A percentile compares a stretch with the other conserved stretches of the same genome.
phyloP scores from a whole-genome alignment of 2,113 vertebrate genomes.

The Macrotus californicus region DNA sequence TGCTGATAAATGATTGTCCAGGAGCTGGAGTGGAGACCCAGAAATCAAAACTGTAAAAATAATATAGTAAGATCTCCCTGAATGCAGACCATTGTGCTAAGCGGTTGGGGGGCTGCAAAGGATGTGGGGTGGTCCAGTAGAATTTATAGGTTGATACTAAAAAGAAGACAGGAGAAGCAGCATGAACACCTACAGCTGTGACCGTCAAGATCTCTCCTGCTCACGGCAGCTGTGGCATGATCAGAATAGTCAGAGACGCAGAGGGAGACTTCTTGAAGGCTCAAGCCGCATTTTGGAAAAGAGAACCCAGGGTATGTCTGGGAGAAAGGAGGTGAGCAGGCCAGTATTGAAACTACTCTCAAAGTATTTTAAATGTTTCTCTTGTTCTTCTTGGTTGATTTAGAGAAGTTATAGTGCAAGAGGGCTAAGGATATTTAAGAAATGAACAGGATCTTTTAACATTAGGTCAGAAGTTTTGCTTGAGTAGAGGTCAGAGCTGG shows the following conservation, averaged over 20 bases:
- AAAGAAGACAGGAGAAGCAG: background rate
- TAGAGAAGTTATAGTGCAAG: background rate
- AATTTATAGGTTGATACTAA: background rate
- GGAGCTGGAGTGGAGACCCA: background rate
- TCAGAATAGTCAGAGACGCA: background rate
- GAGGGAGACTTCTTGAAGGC: background rate
- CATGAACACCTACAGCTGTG: background rate
- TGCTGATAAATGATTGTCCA: slow-evolving; percentile 39
- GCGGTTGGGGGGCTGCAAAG: background rate
- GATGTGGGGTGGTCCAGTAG: background rate
- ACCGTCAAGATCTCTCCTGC: background rate
- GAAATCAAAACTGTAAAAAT: background rate
- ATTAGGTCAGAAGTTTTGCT: background rate
- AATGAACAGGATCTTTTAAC: background rate
- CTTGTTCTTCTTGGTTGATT: background rate
- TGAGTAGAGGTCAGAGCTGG: background rate
- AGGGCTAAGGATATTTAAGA: background rate
- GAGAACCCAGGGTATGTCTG: background rate
- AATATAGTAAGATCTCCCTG: background rate
- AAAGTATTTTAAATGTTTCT: background rate
- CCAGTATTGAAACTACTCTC: background rate
- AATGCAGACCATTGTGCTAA: background rate
- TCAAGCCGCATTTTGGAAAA: background rate
- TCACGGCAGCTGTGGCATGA: background rate
- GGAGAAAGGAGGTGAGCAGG: background rate